phyloP scores from a whole-genome alignment of 2,888 invertebrate species.

The Gymnoscelis rufifasciata region DNA sequence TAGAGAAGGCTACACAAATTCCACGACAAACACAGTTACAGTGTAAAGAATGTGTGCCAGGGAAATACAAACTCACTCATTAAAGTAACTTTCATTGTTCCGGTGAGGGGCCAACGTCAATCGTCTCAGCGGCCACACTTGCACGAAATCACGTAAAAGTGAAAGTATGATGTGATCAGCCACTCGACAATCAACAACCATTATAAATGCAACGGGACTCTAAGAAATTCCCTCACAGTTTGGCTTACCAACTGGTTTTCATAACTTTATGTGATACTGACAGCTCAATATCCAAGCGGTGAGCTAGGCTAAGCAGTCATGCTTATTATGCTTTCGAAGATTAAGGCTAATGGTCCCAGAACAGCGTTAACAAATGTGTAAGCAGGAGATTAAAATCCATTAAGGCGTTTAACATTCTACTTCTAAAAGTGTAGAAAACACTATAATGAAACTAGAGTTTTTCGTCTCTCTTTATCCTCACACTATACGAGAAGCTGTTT shows the following conservation, averaged over 20 bases:
- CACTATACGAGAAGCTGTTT: conserved; percentile 14
- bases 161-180: conserved; percentile 71
- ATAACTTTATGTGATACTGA: not conserved
- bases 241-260: conserved; percentile 4
- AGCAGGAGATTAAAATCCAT: conserved; percentile 40
- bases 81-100: conserved; percentile 67
- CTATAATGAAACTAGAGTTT: too few relatives aligned
- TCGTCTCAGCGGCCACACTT: conserved; percentile 45
- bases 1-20: too few relatives aligned
- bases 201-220: conserved; percentile 29
- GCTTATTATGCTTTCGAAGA: conserved; percentile 22
- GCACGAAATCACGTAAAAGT: conserved; percentile 71
- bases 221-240: conserved; percentile 8
- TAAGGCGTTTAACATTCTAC: conserved; percentile 25
- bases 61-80: conserved; percentile 42
- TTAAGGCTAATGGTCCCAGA: conserved; percentile 33
- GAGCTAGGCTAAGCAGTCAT: not conserved
- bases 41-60: conserved; percentile 34
- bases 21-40: conserved; percentile 19
- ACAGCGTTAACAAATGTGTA: conserved; percentile 33
- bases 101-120: conserved; percentile 50
- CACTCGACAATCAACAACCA: conserved; percentile 33
- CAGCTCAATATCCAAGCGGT: conserved; percentile 9
- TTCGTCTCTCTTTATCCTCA: too few relatives aligned
- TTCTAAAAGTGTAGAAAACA: too few relatives aligned